Percentiles rank a stretch among this genome's conserved stretches.
These are phyloP conservation scores for Chauna torquata DNA, from an alignment of 2,113 vertebrate genomes.

Conservation along the genomic window DNA sequence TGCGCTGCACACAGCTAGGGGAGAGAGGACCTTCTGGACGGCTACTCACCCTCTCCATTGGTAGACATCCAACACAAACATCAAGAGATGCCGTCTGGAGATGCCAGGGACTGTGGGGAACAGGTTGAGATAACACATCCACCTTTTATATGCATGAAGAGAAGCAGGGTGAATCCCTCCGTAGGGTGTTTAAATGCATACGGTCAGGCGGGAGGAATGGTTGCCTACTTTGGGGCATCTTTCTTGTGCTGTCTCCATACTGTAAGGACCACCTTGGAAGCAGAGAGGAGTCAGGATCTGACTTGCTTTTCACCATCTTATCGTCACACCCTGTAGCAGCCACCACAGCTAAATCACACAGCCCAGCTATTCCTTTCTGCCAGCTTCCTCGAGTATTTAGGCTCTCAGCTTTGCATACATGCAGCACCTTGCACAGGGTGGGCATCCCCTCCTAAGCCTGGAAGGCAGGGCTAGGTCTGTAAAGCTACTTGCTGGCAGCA, in stretches of 20 bases:
- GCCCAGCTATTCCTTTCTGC: not conserved
- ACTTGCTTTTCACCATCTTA: not conserved
- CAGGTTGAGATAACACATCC: not conserved
- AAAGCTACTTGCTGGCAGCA: not conserved
- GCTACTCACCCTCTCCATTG: not conserved
- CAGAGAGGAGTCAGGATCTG: not conserved
- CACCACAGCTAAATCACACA: not conserved
- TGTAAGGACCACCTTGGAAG: not conserved
- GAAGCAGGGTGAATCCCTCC: not conserved
- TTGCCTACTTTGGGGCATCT: not conserved
- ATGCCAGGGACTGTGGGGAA: not conserved
- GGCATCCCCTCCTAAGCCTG: not conserved
- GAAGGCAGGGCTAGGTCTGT: not conserved
- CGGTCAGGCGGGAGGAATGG: accelerated
- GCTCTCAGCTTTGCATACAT: not conserved
- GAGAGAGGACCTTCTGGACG: not conserved
- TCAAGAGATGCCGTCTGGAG: not conserved
- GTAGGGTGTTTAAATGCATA: not conserved
- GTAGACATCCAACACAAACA: not conserved
- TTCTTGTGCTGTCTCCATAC: not conserved
- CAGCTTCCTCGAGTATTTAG: not conserved
- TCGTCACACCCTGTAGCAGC: not conserved
- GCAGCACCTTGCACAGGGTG: not conserved
- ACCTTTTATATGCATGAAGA: not conserved
- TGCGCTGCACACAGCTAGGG: not conserved